Conservation (phyloP, 2,888 invertebrate genomes). For the Rugalucina vietnamica region DNA sequence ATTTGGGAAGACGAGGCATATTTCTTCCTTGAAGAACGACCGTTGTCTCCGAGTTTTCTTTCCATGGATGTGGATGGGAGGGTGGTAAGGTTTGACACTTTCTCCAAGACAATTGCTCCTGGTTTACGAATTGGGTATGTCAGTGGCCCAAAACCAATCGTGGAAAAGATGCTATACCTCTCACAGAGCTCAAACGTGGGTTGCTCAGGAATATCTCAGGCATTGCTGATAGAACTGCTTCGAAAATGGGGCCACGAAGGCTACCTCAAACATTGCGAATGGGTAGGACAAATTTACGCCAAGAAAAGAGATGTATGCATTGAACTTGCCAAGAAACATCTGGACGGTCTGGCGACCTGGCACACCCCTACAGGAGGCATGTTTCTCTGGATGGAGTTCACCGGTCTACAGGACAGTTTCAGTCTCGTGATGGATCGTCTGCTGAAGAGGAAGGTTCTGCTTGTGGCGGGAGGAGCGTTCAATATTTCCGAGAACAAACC, state of each 20-base stretch:
- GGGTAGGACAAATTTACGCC: conserved; percentile 87
- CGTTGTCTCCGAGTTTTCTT: conserved; percentile 88
- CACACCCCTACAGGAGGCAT: conserved; percentile 52
- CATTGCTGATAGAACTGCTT: conserved; percentile 86
- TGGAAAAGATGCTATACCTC: conserved; percentile 22
- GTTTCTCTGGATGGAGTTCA: conserved; percentile 58
- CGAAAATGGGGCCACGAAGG: conserved; percentile 87
- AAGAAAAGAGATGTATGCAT: conserved; percentile 87
- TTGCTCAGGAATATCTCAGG: conserved; percentile 37
- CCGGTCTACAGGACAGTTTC: conserved; percentile 27
- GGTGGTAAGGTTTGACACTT: conserved; percentile 90
- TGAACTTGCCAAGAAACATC: conserved; percentile 86
- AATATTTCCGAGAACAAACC: background rate
- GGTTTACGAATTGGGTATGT: conserved; percentile 66
- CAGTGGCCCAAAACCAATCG: conserved; percentile 42
- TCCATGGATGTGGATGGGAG: conserved; percentile 90
- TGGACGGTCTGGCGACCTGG: conserved; percentile 84
- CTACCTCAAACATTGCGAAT: conserved; percentile 87
- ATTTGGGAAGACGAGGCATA: conserved; percentile 94
- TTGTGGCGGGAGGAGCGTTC: conserved; percentile 53
- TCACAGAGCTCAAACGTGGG: conserved; percentile 50
- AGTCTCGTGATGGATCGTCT: conserved; percentile 38
- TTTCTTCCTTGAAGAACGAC: conserved; percentile 85
- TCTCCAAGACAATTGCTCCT: conserved; percentile 87
- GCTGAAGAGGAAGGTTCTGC: conserved; percentile 39